These are phyloP conservation scores for Tyrannus savana DNA, from an alignment of 2,113 vertebrate species.

Conservation along the genomic window DNA sequence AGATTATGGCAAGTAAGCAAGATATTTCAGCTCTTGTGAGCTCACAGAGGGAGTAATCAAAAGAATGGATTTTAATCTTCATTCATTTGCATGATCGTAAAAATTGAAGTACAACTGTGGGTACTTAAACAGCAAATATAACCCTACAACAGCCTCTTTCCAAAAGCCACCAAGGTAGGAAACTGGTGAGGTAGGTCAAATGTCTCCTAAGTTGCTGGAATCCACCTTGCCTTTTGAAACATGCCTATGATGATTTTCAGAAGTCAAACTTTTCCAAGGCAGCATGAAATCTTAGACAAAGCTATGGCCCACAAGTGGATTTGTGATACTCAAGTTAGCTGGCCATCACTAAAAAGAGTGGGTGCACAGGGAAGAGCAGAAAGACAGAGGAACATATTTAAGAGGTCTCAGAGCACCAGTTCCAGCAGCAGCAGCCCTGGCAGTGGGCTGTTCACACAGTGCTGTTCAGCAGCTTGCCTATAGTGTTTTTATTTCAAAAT, in stretches of 20 bases:
- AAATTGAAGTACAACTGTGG: background rate
- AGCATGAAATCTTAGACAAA: background rate
- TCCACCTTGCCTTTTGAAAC: background rate
- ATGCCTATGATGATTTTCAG: background rate
- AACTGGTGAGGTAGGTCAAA: background rate
- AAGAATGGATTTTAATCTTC: background rate
- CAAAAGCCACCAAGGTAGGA: background rate
- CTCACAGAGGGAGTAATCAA: background rate
- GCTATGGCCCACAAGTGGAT: background rate
- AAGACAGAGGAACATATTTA: background rate
- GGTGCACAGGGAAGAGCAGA: rapidly evolving
- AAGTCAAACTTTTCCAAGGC: background rate
- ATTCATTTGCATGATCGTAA: background rate
- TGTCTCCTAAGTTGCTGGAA: background rate
- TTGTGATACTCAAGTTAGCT: background rate
- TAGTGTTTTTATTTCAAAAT: background rate
- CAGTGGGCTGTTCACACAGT: background rate
- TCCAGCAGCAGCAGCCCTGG: background rate
- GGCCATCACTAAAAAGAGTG: background rate
- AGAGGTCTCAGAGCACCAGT: background rate
- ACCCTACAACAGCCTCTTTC: background rate
- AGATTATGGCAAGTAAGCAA: background rate
- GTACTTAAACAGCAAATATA: background rate
- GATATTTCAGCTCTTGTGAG: background rate
- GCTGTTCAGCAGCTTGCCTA: background rate